Conservation (phyloP, 2,797 vertebrate species). For the Sebastes jordani region DNA sequence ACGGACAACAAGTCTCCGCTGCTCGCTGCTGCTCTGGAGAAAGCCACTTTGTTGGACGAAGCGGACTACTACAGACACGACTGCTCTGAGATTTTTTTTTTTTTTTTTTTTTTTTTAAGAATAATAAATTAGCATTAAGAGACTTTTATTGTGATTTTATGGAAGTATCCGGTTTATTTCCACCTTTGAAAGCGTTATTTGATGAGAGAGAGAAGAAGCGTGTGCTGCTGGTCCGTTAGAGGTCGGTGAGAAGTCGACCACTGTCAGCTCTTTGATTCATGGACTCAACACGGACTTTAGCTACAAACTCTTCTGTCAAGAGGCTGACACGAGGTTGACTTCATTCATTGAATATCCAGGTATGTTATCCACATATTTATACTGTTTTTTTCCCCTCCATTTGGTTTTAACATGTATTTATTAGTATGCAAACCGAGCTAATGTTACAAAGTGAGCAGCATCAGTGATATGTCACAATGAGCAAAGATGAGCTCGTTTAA, state of each 20-base stretch:
- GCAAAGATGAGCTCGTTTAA: background rate
- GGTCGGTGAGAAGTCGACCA: slow-evolving; percentile 48
- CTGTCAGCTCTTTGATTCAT: slow-evolving; percentile 71
- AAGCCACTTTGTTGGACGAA: slow-evolving; percentile 56
- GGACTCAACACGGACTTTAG: slow-evolving; percentile 66
- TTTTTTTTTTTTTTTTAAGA: no score
- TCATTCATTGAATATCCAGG: slow-evolving; percentile 59
- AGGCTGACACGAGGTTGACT: slow-evolving; percentile 50
- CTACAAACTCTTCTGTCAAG: slow-evolving; percentile 41
- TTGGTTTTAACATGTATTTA: background rate
- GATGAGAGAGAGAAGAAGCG: background rate
- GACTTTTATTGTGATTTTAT: background rate
- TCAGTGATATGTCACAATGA: background rate
- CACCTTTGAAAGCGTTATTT: background rate
- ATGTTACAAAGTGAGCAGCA: background rate
- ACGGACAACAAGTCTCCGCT: slow-evolving; percentile 54
- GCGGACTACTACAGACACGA: slow-evolving; percentile 1
- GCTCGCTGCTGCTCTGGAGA: slow-evolving; percentile 18
- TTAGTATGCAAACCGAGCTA: background rate
- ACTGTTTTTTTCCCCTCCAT: rapidly evolving
- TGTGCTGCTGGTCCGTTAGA: slow-evolving; percentile 17
- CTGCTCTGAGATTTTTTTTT: background rate
- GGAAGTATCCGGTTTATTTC: background rate
- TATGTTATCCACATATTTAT: slow-evolving; percentile 8
- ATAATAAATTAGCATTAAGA: background rate